Base-by-base conservation (phyloP, 2,113 vertebrate genomes). In the Circaetus gallicus region DNA sequence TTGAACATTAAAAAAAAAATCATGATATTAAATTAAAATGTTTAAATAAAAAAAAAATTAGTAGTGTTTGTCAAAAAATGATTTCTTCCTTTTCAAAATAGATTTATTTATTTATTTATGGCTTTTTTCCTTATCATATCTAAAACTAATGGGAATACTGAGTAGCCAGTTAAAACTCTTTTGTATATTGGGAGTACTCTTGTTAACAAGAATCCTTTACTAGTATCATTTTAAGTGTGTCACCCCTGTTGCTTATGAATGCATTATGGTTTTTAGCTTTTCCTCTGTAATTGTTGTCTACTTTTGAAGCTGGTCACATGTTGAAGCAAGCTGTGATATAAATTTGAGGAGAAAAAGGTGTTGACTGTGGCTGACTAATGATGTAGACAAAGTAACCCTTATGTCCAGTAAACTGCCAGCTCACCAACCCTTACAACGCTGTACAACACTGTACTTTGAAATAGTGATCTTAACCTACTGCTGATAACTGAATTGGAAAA, bases 31-130 rank as follows among this genome's bases (percentile, higher is more conserved):
- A 73, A 29, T 29, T 38, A 52, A 52, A 61, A 7, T 22, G 3
- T 62, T 71, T 47, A 52, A 17, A 47, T 59, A 3, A 36, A 45
- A 62, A 20, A 62, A n/a, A 72, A 65, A 34, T 9, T 9, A 55
- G 2, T 32, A 73, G 4, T 6, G 5, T 70, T 49, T 55, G 6
- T 36, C 6, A 55, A 69, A 73, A 73, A 18, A 36, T 6, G 1
- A 5, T 8, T 14, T 10, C 19, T 62, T 20, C 0, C 1, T 13
- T 2, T 50, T 70, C 2, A 15, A 28, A 72, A 38, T 22, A 6
- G 3, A 43, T 38, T 38, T 65, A 22, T 56, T 66, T 53, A 49
- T 50, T 50, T 38, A 16, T 65, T 70, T 53, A 21, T n/a, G 5
- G 9, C 3, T 42, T 73, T 72, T 61, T 36, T 42, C 16, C 12